These are phyloP conservation scores for Zelostemma sp. DNA, from an alignment of 1,140 invertebrate species.

Conservation along the genomic window DNA sequence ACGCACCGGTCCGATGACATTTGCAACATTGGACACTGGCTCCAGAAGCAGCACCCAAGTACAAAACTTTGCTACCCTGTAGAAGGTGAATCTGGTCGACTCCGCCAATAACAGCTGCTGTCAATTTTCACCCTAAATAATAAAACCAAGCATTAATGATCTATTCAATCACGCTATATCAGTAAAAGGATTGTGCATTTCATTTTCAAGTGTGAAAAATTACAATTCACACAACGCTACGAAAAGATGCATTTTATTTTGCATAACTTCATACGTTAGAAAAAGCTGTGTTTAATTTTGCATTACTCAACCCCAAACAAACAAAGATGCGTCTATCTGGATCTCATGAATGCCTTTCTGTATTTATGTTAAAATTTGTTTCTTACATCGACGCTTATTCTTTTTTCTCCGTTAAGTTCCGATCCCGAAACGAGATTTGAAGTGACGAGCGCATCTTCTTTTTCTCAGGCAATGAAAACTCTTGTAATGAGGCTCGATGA, in stretches of 20 bases:
- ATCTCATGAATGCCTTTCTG: slow-evolving; percentile 60
- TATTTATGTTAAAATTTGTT: too few species aligned
- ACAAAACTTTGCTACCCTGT: slow-evolving; percentile 96
- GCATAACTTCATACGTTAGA: slow-evolving; percentile 53
- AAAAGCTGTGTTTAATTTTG: slow-evolving; percentile 39
- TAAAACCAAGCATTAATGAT: slow-evolving; percentile 6
- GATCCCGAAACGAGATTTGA: slow-evolving; percentile 96
- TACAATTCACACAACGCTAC: slow-evolving; percentile 3
- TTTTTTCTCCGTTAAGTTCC: slow-evolving; percentile 98
- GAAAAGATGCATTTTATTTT: slow-evolving; percentile 32
- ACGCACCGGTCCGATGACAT: slow-evolving; percentile 95
- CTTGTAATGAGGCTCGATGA: slow-evolving; percentile 97
- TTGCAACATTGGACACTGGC: slow-evolving; percentile 99
- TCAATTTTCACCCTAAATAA: slow-evolving; percentile 80
- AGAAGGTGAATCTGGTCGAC: slow-evolving; percentile 97
- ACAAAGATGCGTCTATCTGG: slow-evolving; percentile 50
- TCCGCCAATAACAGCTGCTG: slow-evolving; percentile 97
- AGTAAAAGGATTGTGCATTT: slow-evolving; percentile 11
- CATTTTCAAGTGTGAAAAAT: slow-evolving; percentile 7
- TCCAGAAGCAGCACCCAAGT: slow-evolving; percentile 97
- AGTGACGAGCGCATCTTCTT: slow-evolving; percentile 97
- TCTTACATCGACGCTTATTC: slow-evolving; percentile 93
- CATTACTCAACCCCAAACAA: slow-evolving; percentile 62
- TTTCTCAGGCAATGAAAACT: slow-evolving; percentile 97
- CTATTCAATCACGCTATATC: too few species aligned